These are phyloP conservation scores for Setophaga petechia DNA, from an alignment of 2,113 vertebrate genomes.

Conservation along the genomic window DNA sequence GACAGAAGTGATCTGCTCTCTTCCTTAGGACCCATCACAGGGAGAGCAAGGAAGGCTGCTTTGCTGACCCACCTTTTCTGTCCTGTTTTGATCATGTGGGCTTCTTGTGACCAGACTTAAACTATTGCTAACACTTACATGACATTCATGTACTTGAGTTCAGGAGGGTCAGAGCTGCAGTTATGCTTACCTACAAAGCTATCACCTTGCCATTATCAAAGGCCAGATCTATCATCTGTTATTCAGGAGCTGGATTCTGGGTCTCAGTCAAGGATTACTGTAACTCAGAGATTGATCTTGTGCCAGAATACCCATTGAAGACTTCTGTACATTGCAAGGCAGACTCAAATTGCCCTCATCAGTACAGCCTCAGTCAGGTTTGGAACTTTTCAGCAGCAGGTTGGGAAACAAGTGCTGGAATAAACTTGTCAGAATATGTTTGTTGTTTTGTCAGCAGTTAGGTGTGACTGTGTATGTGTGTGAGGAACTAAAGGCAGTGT, in stretches of 20 bases:
- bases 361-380: background rate
- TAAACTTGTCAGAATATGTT: background rate
- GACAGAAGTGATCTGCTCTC: fast-evolving
- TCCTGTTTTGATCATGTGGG: background rate
- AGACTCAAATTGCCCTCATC: background rate
- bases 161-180: background rate
- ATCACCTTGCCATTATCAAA: background rate
- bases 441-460: background rate
- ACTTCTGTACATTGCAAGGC: background rate
- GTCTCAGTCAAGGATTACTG: background rate
- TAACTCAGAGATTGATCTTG: background rate
- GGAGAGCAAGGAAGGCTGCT: background rate
- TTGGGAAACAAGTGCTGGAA: background rate
- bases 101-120: background rate
- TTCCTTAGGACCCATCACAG: background rate
- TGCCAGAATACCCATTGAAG: background rate
- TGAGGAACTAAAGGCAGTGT: background rate
- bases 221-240: background rate
- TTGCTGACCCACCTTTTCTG: background rate
- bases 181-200: background rate
- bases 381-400: background rate
- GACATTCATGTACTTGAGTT: background rate
- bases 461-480: fast-evolving
- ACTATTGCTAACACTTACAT: background rate
- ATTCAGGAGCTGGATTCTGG: background rate